phyloP scores from a whole-genome alignment of 2,797 vertebrate species.

The Pseudocheirus occidentalis region DNA sequence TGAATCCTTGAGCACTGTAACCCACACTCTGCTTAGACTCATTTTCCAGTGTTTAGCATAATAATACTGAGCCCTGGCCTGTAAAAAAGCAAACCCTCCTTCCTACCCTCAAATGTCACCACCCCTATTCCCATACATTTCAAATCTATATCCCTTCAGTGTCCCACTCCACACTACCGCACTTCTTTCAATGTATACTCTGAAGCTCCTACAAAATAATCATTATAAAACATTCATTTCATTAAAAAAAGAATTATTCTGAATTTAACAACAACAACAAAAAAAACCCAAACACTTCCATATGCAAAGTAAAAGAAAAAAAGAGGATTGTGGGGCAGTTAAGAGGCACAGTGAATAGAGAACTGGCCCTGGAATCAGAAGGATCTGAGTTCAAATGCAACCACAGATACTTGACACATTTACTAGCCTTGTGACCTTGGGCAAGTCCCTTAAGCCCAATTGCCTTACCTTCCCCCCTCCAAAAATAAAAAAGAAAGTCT shows the following conservation, averaged over 20 bases:
- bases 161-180: neutral
- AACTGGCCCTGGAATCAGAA: too few species aligned
- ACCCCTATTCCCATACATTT: neutral
- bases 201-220: neutral
- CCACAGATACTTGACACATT: too few species aligned
- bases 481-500: too few species aligned
- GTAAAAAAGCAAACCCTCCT: neutral
- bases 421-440: too few species aligned
- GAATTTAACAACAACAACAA: neutral
- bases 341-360: too few species aligned
- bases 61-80: neutral
- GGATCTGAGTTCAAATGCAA: too few species aligned
- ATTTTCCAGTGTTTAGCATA: neutral
- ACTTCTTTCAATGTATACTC: neutral
- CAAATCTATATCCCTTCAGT: neutral
- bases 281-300: neutral
- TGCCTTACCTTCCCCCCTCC: too few species aligned
- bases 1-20: neutral
- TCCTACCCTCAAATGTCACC: neutral
- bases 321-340: too few species aligned
- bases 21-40: neutral
- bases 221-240: neutral
- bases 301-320: neutral
- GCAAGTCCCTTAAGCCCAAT: too few species aligned
- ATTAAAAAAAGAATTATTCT: neutral